phyloP scores from a whole-genome alignment of 1,140 invertebrate genomes.

The Drosophila ironensis region DNA sequence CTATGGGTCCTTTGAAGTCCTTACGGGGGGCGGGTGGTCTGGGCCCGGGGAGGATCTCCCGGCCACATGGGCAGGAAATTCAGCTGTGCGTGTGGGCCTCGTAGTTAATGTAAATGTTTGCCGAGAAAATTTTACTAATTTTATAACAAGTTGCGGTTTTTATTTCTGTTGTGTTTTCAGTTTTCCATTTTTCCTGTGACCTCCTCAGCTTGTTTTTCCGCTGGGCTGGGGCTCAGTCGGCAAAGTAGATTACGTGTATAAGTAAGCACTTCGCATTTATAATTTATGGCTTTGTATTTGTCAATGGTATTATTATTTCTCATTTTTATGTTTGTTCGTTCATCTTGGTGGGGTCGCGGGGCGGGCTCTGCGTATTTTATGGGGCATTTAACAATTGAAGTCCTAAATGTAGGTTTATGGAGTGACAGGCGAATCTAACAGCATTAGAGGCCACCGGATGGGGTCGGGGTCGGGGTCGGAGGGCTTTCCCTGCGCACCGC shows the following conservation, averaged over 20 bases:
- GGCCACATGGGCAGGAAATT: slow-evolving; percentile 18
- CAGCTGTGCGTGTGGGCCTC: slow-evolving; percentile 25
- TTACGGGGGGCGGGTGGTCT: neutral
- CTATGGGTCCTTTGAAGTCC: slow-evolving; percentile 75
- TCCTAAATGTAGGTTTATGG: slow-evolving; percentile 60
- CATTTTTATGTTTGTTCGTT: slow-evolving; percentile 65
- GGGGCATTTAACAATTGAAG: slow-evolving; percentile 56
- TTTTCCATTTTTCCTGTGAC: slow-evolving; percentile 27
- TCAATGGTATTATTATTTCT: slow-evolving; percentile 78
- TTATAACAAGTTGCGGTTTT: slow-evolving; percentile 80
- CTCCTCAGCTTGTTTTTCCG: neutral
- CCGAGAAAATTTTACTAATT: slow-evolving; percentile 79
- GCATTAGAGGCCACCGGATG: too few species aligned
- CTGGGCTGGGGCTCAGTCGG: neutral
- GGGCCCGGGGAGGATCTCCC: neutral
- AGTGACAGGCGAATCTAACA: slow-evolving; percentile 36
- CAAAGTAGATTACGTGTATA: slow-evolving; percentile 77
- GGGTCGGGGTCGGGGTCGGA: neutral
- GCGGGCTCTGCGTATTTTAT: slow-evolving; percentile 48
- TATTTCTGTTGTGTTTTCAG: slow-evolving; percentile 68
- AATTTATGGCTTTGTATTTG: slow-evolving; percentile 80
- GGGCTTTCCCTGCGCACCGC: too few species aligned
- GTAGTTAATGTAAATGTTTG: slow-evolving; percentile 80
- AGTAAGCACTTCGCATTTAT: slow-evolving; percentile 79
- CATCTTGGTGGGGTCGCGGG: slow-evolving; percentile 20